Base-by-base conservation (phyloP, 2,797 vertebrate species). In the Typhlichthys subterraneus region DNA sequence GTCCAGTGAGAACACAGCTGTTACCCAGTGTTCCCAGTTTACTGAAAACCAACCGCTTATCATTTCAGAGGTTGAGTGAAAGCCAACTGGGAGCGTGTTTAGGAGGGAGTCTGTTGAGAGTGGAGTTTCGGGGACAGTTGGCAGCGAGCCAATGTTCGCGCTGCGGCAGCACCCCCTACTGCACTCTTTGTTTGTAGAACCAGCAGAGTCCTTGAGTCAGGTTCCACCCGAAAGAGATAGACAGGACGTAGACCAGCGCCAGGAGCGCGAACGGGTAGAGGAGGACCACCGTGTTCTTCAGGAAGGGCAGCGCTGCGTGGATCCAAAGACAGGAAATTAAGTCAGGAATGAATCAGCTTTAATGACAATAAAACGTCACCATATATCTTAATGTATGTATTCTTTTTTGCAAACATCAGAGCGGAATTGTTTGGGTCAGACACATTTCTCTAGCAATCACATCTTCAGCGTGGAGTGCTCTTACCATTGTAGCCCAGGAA, bases 401-500 rank as follows among this genome's bases (percentile, higher is more conserved):
- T 49, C 11, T 61, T 14, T n/a, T 61, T 12, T 55, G 54, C 49
- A 57, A 1, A 45, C 52, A 46, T 14, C 4, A 4, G 38, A 49
- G 29, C 2, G 2, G 19, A 12, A 48, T 12, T 31, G 31, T 1
- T 15, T 6, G 10, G 31, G 6, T 38, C 8, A 38, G 33, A 38
- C 5, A 38, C 5, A 6, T 6, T 38, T 38, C 8, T 38, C 33
- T 38, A 38, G 33, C 33, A 38, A 29, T 29, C 8, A 38, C 5
- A 5, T 0, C 8, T 53, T 33, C 13, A 29, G 45, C 13, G 15
- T 2, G 45, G 23, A 14, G 4, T 1, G 4, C 19, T 60, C 96
- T 95, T 78, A 99, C 98, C 96, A 7, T 92, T 99, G 83, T 99
- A 99, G 17, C 98, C 98, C 42, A 99, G 90, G 86, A 99, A 99